Evolutionary conservation across 1,140 invertebrate genomes (phyloP), one percentile per base, ranked within the genome.

Genomic region (Dermatophagoides farinae): DNA sequence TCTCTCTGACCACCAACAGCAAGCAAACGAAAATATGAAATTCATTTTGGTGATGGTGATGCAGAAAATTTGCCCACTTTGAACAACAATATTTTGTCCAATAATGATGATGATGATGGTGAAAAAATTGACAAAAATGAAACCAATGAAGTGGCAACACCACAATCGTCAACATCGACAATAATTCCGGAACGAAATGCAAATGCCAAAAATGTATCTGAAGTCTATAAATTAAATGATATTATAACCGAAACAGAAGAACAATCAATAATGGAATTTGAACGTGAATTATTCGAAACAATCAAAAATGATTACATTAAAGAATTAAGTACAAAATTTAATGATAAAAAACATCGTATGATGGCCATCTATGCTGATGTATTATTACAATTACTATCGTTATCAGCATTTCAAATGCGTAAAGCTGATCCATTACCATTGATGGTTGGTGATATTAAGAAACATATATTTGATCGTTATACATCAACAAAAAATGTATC

Each of bases 311-410:
- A 46, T 23, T 60, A 22, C 20, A 5, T 60, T 6, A 49, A 49
- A 43, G 20, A n/a, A 20, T 52, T 60, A 16, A 1, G n/a, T 1
- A 6, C 38, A 6, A 49, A 18, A 47, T 6, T 8, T 18, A 37
- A 49, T 20, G 46, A 60, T 41, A 6, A 51, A 6, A 18, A 49
- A 23, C 1, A 16, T 11, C 43, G 44, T 18, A 16, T 60, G 20
- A 60, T 60, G 58, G 58, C 50, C 20, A 60, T 60, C 23, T 60
- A 60, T 41, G 31, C 44, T 10, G 58, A 60, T 60, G 44, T 60
- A 25, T 40, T 60, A 6, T 40, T 60, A n/a, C 43, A 47, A 41
- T n/a, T 60, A 16, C 10, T 60, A 37, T 11, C 18, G 10, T 31
- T 60, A 16, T 23, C 43, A 5, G 58, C 46, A n/a, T 47, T 16